phyloP scores from a whole-genome alignment of 2,888 invertebrate species.

The Monochamus alternatus region DNA sequence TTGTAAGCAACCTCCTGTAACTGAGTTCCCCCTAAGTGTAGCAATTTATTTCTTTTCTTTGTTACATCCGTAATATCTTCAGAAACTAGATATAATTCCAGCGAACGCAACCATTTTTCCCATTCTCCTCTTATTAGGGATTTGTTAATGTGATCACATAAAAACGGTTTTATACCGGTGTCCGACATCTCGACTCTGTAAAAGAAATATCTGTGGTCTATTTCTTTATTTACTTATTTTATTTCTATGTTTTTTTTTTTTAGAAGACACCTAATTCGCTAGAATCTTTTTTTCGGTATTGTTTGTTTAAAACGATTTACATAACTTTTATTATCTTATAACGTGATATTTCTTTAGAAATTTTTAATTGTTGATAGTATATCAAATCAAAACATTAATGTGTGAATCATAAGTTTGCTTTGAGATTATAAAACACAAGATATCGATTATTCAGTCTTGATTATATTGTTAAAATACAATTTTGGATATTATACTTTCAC shows the following conservation, averaged over 20 bases:
- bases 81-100: conserved; percentile 55
- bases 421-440: too few relatives aligned
- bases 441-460: too few relatives aligned
- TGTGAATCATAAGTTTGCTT: too few relatives aligned
- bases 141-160: conserved; percentile 53
- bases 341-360: not conserved
- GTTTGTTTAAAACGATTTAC: not conserved
- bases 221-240: not conserved
- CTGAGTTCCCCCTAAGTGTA: conserved; percentile 57
- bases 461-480: too few relatives aligned
- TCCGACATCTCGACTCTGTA: not conserved
- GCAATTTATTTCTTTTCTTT: conserved; percentile 56
- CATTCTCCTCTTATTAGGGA: conserved; percentile 51
- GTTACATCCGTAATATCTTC: conserved; percentile 53
- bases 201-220: not conserved
- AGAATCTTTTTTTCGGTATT: too few relatives aligned
- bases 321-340: not conserved
- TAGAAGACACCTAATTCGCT: not conserved
- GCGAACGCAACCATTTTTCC: conserved; percentile 54
- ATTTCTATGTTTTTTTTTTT: not conserved
- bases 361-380: not conserved
- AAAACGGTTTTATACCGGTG: conserved; percentile 47
- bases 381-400: not conserved
- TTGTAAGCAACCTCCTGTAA: conserved; percentile 58
- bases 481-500: too few relatives aligned